Conservation (phyloP, 2,888 invertebrate species). For the Tipula unca region DNA sequence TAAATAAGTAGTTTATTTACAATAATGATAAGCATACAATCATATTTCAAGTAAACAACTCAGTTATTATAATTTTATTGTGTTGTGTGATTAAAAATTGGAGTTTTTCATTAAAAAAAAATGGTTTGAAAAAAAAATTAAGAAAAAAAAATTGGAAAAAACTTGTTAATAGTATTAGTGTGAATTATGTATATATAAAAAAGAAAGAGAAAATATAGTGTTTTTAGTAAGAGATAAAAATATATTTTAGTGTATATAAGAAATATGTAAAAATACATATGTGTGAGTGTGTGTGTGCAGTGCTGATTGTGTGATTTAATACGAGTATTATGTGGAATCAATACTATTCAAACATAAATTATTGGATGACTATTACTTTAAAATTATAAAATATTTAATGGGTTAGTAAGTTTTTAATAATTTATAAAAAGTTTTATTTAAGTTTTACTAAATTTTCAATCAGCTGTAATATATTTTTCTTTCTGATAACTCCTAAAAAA, state of each 20-base stretch:
- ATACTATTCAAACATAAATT: neutral
- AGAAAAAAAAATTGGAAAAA: neutral
- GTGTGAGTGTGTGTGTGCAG: neutral
- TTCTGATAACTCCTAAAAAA: neutral
- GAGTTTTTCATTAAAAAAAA: neutral
- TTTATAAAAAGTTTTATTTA: neutral
- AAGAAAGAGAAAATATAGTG: neutral
- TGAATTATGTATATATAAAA: neutral
- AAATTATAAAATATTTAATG: neutral
- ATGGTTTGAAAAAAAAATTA: neutral
- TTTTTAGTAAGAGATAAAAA: neutral
- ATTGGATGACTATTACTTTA: neutral
- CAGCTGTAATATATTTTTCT: neutral
- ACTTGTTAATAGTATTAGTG: neutral
- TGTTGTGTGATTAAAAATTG: neutral
- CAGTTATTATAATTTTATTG: neutral
- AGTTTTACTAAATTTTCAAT: neutral
- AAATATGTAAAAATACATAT: neutral
- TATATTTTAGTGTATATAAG: neutral
- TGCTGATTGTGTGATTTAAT: slow-evolving; percentile 2
- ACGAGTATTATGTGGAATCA: neutral
- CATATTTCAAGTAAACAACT: neutral
- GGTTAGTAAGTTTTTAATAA: neutral
- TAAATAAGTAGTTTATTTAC: neutral
- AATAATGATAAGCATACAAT: neutral